Evolutionary conservation across 2,113 vertebrate species (phyloP), one percentile per base, ranked within the genome.

Genomic region (Aythya baeri): DNA sequence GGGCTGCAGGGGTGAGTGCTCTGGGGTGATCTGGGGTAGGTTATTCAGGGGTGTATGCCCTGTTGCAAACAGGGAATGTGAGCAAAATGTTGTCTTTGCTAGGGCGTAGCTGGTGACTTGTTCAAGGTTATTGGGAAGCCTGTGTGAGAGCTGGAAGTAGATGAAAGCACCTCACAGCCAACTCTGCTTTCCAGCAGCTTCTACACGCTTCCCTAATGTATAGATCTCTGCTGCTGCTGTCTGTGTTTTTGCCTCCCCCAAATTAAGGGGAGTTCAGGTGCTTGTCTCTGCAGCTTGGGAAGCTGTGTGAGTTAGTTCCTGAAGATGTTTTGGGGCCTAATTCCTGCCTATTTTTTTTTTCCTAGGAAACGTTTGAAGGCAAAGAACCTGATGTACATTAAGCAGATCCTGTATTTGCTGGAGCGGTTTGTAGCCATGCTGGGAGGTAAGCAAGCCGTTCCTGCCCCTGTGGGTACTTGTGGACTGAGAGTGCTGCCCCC

Each of bases 371-470:
- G 98, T 77, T 95, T 99, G 95, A 99, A 99, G 96, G 99, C 99
- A 66, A 99, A 99, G 97, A 99, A 99, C 93, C 95, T 99, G 96
- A 99, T 99, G 99, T 99, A 99, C 92, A 98, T 99, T 85, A 99
- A 99, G 82, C 99, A 99, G 98, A 99, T 99, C 81, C 96, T 99
- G 74, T 99, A 98, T 96, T 96, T 99, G 80, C 91, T 99, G 96
- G 98, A 99, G 96, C 98, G 94, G 54, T 98, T 99, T 57, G 98
- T 99, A 87, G 93, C 96, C 5, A 87, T 98, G 78, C 96, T 99
- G 61, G 99, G 99, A 97, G 99, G 99, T 99, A 93, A 98, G 97
- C 21, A 88, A 75, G n/a, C 17, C 23, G 49, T 0, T 5, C 50
- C 3, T 26, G 0, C 50, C 34, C 44, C 44, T 5, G 3, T 25